A percentile compares a stretch with the other conserved stretches of the same genome.
phyloP scores from a whole-genome alignment of 2,797 vertebrate genomes.

The Adrianichthys oophorus region DNA sequence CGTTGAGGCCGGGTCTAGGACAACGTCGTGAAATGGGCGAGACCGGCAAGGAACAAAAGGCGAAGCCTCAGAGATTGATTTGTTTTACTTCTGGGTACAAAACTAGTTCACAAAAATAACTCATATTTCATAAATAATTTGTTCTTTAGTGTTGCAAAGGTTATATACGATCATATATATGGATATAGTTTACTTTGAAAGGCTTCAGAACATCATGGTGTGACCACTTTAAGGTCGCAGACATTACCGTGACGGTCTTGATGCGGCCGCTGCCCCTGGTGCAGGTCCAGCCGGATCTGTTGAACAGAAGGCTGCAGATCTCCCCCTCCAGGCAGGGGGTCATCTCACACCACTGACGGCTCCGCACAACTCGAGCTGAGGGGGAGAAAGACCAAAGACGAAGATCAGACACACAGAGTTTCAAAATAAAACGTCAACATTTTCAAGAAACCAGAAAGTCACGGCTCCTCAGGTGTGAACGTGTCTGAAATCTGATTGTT shows the following conservation, averaged over 20 bases:
- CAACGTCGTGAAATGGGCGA: too few species aligned
- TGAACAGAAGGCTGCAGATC: constrained; percentile 83
- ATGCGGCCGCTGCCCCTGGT: constrained; percentile 84
- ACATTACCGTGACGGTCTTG: constrained; percentile 86
- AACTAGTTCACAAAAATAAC: too few species aligned
- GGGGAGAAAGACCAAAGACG: constrained; percentile 32
- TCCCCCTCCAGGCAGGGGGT: constrained; percentile 84
- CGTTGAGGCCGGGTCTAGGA: too few species aligned
- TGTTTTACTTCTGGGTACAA: too few species aligned
- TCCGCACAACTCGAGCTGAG: constrained; percentile 82
- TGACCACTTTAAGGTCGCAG: constrained; percentile 11
- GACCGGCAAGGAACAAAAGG: too few species aligned
- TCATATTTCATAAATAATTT: too few species aligned
- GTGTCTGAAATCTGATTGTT: constrained; percentile 50
- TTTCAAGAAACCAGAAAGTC: constrained; percentile 21
- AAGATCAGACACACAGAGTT: constrained; percentile 28
- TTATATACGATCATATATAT: too few species aligned
- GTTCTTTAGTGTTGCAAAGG: too few species aligned
- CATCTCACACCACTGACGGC: constrained; percentile 88
- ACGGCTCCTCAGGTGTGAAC: constrained; percentile 27
- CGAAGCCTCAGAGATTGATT: too few species aligned
- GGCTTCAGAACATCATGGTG: too few species aligned
- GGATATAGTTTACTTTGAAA: too few species aligned
- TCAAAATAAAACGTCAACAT: constrained; percentile 20
- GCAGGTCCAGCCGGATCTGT: constrained; percentile 87